phyloP scores from a whole-genome alignment of 2,888 invertebrate genomes.

The Graphium colonna region DNA sequence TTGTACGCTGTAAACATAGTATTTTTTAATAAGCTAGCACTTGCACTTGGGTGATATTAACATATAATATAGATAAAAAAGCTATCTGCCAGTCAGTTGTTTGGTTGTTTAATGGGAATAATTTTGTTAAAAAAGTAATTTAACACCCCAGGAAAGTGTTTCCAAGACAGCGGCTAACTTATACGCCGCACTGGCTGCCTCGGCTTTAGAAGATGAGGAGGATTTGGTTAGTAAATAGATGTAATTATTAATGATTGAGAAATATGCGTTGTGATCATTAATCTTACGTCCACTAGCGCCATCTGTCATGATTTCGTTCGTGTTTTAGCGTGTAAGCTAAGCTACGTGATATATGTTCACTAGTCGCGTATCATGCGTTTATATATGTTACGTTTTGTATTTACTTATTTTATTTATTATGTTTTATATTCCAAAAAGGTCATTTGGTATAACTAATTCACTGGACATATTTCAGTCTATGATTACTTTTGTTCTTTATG shows the following conservation, averaged over 20 bases:
- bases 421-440: neutral
- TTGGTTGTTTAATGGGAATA: neutral
- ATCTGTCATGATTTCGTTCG: neutral
- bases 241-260: neutral
- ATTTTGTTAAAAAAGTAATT: conserved; percentile 30
- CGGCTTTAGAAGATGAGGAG: conserved; percentile 91
- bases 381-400: too few species aligned
- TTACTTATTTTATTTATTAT: too few species aligned
- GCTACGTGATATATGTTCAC: too few species aligned
- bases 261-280: neutral
- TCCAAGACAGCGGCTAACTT: conserved; percentile 92
- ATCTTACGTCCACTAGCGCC: neutral
- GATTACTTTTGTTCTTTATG: too few species aligned
- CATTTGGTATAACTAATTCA: neutral
- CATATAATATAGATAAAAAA: neutral
- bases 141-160: conserved; percentile 77
- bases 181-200: conserved; percentile 91
- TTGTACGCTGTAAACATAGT: too few species aligned
- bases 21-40: neutral
- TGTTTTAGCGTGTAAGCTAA: too few species aligned
- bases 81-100: conserved; percentile 11
- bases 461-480: neutral
- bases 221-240: conserved; percentile 57
- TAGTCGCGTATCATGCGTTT: too few species aligned
- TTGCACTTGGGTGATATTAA: neutral